phyloP scores from a whole-genome alignment of 2,113 vertebrate species.

The Cynoglossus semilaevis region DNA sequence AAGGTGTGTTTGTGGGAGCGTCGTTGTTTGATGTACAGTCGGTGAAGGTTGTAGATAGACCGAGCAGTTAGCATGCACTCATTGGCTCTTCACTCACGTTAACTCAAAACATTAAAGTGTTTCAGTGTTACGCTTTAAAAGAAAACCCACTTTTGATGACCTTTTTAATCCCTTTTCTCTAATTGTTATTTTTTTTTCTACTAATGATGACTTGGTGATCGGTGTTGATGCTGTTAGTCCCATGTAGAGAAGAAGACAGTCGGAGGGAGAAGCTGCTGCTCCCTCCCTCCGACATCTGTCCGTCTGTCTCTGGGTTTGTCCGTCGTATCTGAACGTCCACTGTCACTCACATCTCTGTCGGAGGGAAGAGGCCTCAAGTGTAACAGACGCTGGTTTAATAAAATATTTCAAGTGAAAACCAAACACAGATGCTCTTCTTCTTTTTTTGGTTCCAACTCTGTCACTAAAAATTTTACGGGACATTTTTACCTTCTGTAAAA shows the following conservation, averaged over 20 bases:
- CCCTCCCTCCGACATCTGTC: constrained; percentile 14
- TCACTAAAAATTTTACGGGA: too few relatives aligned
- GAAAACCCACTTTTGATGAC: constrained; percentile 17
- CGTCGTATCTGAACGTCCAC: constrained; percentile 50
- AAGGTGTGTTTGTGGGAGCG: constrained; percentile 36
- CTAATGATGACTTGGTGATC: constrained; percentile 49
- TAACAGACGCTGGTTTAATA: constrained; percentile 68
- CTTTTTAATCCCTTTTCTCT: constrained; percentile 45
- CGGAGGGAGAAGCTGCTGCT: constrained; percentile 23
- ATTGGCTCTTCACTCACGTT: constrained; percentile 43
- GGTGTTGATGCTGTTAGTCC: constrained; percentile 47
- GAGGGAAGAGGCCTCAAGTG: constrained; percentile 48
- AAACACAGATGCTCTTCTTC: neutral
- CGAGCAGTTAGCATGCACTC: constrained; percentile 59
- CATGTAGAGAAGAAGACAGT: constrained; percentile 33
- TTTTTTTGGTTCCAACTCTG: neutral
- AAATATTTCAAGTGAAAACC: constrained; percentile 59
- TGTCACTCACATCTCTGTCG: constrained; percentile 49
- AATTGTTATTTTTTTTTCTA: constrained; percentile 48
- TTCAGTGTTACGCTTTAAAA: constrained; percentile 59
- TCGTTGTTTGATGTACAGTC: constrained; percentile 34
- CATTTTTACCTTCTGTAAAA: neutral
- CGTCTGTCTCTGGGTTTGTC: constrained; percentile 24
- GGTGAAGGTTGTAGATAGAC: constrained; percentile 49
- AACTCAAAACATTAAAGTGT: constrained; percentile 36